phyloP scores from a whole-genome alignment of 1,140 invertebrate species.

The Drosophila ambigua region DNA sequence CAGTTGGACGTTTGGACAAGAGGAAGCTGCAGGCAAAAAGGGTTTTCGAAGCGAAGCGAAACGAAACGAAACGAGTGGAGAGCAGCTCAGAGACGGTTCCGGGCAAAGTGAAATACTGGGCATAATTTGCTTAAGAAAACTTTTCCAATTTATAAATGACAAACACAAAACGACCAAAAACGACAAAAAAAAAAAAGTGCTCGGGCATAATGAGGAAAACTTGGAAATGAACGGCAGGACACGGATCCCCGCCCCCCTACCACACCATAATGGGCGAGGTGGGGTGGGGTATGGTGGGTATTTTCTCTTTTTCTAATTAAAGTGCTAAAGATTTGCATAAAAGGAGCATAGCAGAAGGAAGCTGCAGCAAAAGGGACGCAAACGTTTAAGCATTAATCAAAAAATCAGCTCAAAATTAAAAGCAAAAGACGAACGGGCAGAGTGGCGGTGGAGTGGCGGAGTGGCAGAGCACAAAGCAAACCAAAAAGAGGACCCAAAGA shows the following conservation, averaged over 20 bases:
- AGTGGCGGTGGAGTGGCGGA: neutral
- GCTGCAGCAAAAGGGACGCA: conserved; percentile 20
- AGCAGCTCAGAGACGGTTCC: conserved; percentile 4
- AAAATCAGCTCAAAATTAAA: conserved; percentile 80
- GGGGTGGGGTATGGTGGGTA: neutral
- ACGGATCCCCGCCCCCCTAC: conserved; percentile 14
- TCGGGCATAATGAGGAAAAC: conserved; percentile 64
- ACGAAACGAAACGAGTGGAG: conserved; percentile 36
- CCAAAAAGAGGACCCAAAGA: conserved; percentile 29
- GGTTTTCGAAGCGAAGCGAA: conserved; percentile 30
- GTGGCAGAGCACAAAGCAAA: conserved; percentile 33
- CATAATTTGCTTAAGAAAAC: conserved; percentile 82
- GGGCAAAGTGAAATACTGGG: conserved; percentile 54
- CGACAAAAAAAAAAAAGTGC: conserved; percentile 28
- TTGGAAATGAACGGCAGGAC: conserved; percentile 63
- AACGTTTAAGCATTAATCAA: conserved; percentile 78
- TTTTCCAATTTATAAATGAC: conserved; percentile 83
- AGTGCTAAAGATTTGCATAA: conserved; percentile 77
- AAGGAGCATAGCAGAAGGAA: conserved; percentile 40
- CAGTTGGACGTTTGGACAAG: conserved; percentile 9
- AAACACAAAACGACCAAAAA: conserved; percentile 66
- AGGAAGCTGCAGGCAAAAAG: conserved; percentile 14
- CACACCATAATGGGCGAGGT: neutral
- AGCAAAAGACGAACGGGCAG: conserved; percentile 28
- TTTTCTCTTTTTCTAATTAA: conserved; percentile 65